These are phyloP conservation scores for Pentamera pediparva DNA, from an alignment of 53 echinoderm and acorn worm species.

Conservation along the genomic window DNA sequence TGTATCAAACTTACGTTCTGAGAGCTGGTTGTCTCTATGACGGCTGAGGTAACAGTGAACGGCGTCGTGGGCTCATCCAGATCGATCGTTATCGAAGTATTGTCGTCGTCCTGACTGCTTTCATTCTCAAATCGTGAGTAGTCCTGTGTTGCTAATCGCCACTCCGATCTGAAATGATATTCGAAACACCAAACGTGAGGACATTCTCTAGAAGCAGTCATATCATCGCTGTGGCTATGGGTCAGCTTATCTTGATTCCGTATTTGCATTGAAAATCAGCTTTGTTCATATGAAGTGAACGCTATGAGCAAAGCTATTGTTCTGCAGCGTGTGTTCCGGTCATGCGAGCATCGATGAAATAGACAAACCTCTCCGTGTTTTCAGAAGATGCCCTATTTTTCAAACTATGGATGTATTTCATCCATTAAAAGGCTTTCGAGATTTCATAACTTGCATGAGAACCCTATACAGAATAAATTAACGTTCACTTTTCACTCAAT, in stretches of 20 bases:
- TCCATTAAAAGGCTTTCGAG: no score
- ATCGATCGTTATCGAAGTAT: conserved; percentile 20
- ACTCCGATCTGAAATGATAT: conserved; percentile 51
- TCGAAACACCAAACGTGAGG: no score
- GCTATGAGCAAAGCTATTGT: background rate
- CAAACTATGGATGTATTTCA: no score
- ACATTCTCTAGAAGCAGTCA: background rate
- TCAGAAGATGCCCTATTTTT: no score
- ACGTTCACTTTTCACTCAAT: no score
- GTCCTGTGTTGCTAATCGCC: conserved; percentile 40
- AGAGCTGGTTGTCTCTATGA: background rate
- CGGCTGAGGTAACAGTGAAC: background rate
- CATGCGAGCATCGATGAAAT: no score
- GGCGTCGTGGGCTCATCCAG: background rate
- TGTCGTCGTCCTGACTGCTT: background rate
- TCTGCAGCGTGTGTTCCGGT: no score
- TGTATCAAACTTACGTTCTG: conserved; percentile 11
- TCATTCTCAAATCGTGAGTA: conserved; percentile 58
- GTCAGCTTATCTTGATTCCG: background rate
- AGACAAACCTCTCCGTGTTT: no score
- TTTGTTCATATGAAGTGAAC: background rate
- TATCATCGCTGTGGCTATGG: background rate
- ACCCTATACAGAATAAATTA: no score
- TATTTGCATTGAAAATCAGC: background rate
- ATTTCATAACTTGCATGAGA: no score